A percentile compares a stretch with the other conserved stretches of the same genome.
phyloP scores from a whole-genome alignment of 2,888 invertebrate species.

The Drosophila neonasuta region DNA sequence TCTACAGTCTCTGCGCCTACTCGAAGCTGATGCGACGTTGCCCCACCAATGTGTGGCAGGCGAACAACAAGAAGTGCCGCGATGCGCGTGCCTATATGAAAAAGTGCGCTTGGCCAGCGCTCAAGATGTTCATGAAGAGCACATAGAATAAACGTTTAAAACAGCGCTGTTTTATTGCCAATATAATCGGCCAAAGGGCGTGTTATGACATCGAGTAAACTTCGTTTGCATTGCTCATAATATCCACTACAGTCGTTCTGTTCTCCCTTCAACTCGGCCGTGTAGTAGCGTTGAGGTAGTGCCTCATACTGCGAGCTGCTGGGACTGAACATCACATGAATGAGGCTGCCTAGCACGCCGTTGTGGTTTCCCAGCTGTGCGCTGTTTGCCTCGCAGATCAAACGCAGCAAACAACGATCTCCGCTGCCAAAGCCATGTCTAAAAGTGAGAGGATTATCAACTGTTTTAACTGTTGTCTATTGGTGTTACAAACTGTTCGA shows the following conservation, averaged over 20 bases:
- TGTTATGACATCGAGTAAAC: slow-evolving; percentile 76
- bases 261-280: slow-evolving; percentile 73
- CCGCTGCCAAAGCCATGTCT: slow-evolving; percentile 80
- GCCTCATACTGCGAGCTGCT: slow-evolving; percentile 72
- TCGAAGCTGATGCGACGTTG: slow-evolving; percentile 53
- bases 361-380: slow-evolving; percentile 81
- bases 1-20: slow-evolving; percentile 66
- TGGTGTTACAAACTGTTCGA: slow-evolving; percentile 59
- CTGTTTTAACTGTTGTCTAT: neutral
- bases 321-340: slow-evolving; percentile 84
- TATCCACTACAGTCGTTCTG: slow-evolving; percentile 63
- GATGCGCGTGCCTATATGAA: slow-evolving; percentile 45
- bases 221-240: slow-evolving; percentile 57
- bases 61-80: slow-evolving; percentile 50
- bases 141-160: slow-evolving; percentile 38
- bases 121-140: slow-evolving; percentile 60
- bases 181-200: slow-evolving; percentile 59
- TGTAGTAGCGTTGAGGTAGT: slow-evolving; percentile 70
- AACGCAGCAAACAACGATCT: slow-evolving; percentile 85
- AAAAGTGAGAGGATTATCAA: neutral
- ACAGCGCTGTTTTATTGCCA: slow-evolving; percentile 20
- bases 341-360: slow-evolving; percentile 86
- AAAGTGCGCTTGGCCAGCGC: slow-evolving; percentile 59
- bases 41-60: slow-evolving; percentile 52
- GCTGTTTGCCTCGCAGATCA: slow-evolving; percentile 86